A percentile compares a stretch with the other conserved stretches of the same genome.
phyloP scores from a whole-genome alignment of 1,140 invertebrate genomes.

The Tetramorium alpestre region DNA sequence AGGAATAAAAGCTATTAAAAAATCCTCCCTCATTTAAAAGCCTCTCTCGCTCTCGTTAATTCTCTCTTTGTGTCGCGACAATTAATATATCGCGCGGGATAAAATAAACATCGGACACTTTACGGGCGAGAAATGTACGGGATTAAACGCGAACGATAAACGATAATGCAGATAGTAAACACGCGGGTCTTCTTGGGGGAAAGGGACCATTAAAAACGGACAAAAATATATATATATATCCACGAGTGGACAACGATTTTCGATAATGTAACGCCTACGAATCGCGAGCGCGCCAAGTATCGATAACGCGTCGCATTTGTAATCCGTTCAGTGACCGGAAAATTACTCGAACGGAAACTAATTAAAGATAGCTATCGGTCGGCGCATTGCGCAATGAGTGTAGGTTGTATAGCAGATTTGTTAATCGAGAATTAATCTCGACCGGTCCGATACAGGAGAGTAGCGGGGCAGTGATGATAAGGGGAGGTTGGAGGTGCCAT shows the following conservation, averaged over 20 bases:
- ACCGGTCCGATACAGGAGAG: background rate
- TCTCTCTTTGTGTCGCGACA: background rate
- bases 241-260: constrained; percentile 46
- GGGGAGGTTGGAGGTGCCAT: constrained; percentile 18
- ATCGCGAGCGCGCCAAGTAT: background rate
- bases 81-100: background rate
- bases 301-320: constrained; percentile 7
- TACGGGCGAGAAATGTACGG: background rate
- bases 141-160: constrained; percentile 23
- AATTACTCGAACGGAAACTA: constrained; percentile 59
- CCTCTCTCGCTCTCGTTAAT: background rate
- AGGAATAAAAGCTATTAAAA: background rate
- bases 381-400: constrained; percentile 30
- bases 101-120: background rate
- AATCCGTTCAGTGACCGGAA: constrained; percentile 49
- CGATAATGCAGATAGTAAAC: constrained; percentile 27
- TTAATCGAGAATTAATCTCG: constrained; percentile 67
- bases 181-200: background rate
- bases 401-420: constrained; percentile 39
- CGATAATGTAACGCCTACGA: constrained; percentile 29
- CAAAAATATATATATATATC: background rate
- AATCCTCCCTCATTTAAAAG: background rate
- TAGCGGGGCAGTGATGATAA: constrained; percentile 35
- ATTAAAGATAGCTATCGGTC: constrained; percentile 58
- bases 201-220: background rate